These are phyloP conservation scores for Eupithecia insigniata DNA, from an alignment of 2,888 invertebrate species.

Conservation along the genomic window DNA sequence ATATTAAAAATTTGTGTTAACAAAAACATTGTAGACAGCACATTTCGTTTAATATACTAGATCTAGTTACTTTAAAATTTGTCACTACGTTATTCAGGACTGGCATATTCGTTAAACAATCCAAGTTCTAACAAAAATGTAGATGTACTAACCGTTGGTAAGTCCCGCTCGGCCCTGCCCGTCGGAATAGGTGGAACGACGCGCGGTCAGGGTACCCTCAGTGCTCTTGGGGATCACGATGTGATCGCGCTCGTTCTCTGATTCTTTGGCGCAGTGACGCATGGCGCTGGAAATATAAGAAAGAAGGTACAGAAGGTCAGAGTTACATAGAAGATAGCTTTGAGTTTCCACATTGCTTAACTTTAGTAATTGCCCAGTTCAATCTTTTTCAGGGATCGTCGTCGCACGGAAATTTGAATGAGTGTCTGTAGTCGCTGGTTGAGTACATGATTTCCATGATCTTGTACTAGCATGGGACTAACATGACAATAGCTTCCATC, in stretches of 20 bases:
- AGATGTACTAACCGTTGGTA: slow-evolving; percentile 69
- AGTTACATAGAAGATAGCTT: too few relatives aligned
- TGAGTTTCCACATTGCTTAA: too few relatives aligned
- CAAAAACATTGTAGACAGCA: neutral
- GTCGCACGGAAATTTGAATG: too few relatives aligned
- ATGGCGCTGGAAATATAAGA: slow-evolving; percentile 82
- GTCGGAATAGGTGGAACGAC: slow-evolving; percentile 85
- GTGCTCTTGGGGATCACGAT: slow-evolving; percentile 86
- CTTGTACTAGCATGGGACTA: too few relatives aligned
- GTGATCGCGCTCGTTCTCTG: slow-evolving; percentile 79
- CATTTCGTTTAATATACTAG: neutral
- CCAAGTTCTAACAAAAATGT: neutral
- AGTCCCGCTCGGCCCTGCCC: slow-evolving; percentile 65
- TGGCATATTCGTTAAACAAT: neutral
- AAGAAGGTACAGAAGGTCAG: neutral
- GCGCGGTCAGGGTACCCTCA: slow-evolving; percentile 87
- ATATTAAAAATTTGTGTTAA: neutral
- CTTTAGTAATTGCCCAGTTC: too few relatives aligned
- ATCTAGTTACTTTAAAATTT: neutral
- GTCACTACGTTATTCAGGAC: neutral
- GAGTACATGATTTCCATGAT: too few relatives aligned
- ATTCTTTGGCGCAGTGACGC: slow-evolving; percentile 85
- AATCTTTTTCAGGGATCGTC: too few relatives aligned
- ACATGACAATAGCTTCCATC: too few relatives aligned
- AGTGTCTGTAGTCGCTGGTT: too few relatives aligned